Base-by-base conservation (phyloP, 2,888 invertebrate species). In the Hydroisotoma schaefferi region DNA sequence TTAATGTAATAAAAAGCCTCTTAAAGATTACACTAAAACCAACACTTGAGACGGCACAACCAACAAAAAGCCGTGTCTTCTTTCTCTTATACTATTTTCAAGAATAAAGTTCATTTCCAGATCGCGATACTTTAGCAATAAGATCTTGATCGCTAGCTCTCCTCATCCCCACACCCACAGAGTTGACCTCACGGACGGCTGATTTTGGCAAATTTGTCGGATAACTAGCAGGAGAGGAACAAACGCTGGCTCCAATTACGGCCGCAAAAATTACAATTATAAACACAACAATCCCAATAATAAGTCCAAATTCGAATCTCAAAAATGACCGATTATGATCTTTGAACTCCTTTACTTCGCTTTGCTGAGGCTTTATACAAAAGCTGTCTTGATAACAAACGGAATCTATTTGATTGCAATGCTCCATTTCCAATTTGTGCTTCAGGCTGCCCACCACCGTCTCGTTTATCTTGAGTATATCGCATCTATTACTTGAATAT, bases 361-460 rank as follows among this genome's bases (percentile, higher is more conserved):
- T 71, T 22, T 58, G 43, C 15, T 27, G 22, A 8, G 58, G 62
- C 23, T 28, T 26, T 8, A 71, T 25, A 37, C 71, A 71, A 44
- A 44, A 71, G 44, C 66, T 63, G 4, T 40, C 27, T 12, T 38
- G 38, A 27, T 61, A 55, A 29, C 71, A 71, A 46, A 60, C 44
- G 12, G 62, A 56, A 0, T 56, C 20, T 1, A 51, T 18, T 26
- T 65, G 55, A 2, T 64, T 44, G 25, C 71, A 71, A 55, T 69
- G 68, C 37, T 71, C 69, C 1, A 70, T n/a, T 29, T 65, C 51
- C 37, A 69, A 46, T 10, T 55, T 27, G 29, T 68, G 68, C 2
- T 15, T 33, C 8, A 37, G 22, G n/a, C 46, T 54, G 20, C 0
- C 33, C 10, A 15, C 28, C 18, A 15, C 25, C 48, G n/a, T 20